Conservation (phyloP, 2,888 invertebrate species). For the Clanis bilineata region DNA sequence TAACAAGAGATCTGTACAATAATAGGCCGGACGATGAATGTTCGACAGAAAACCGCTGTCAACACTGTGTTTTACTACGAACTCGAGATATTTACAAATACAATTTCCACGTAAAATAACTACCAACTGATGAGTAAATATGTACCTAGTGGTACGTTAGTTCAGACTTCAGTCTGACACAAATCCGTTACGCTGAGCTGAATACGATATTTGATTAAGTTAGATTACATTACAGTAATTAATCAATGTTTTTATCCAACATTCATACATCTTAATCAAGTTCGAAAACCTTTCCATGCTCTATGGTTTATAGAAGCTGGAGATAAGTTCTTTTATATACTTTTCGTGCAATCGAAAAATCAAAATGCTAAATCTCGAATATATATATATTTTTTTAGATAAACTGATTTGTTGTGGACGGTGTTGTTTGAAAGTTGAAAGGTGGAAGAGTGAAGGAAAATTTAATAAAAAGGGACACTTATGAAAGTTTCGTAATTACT, state of each 20-base stretch:
- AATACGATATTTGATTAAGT: background rate
- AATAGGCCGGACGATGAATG: background rate
- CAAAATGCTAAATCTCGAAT: background rate
- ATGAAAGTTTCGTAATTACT: too few relatives aligned
- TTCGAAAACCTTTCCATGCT: background rate
- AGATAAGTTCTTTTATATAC: background rate
- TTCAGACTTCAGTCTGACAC: background rate
- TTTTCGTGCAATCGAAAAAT: background rate
- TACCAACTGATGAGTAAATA: slow-evolving; percentile 15
- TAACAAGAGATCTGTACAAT: too few relatives aligned
- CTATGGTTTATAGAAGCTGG: background rate
- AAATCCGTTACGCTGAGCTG: background rate
- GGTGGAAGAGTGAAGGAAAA: too few relatives aligned
- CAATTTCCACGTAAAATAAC: slow-evolving; percentile 4
- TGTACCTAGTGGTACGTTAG: too few relatives aligned
- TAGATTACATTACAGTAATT: background rate
- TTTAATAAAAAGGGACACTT: too few relatives aligned
- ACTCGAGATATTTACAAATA: slow-evolving; percentile 19
- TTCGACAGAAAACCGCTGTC: background rate
- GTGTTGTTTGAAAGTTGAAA: too few relatives aligned
- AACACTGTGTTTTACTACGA: slow-evolving; percentile 19
- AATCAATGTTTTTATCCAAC: background rate
- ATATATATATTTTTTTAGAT: too few relatives aligned
- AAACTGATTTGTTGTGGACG: too few relatives aligned
- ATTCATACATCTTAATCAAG: background rate